Evolutionary conservation across 2,797 vertebrate genomes (phyloP).

Genomic region (Myotis findleyi): DNA sequence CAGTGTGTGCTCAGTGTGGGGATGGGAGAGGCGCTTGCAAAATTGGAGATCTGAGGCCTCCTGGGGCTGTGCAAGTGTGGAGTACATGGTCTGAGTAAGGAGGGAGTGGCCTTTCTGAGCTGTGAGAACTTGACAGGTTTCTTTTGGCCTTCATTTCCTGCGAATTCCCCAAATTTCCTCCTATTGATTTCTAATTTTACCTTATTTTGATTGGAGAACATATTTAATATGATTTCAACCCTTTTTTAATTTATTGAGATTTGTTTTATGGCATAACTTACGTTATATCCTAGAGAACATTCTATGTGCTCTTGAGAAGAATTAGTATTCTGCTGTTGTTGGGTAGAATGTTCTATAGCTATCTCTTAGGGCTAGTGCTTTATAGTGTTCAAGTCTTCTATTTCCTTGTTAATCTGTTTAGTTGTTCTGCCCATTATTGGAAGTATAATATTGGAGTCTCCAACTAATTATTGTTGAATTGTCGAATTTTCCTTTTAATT

Average conservation of each 20-base stretch:
- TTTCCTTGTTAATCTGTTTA: background rate
- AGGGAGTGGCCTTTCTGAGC: background rate
- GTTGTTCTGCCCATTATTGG: background rate
- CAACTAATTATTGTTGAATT: background rate
- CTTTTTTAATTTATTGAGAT: slow-evolving; percentile 18
- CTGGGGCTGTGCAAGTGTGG: background rate
- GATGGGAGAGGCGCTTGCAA: background rate
- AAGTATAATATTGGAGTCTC: background rate
- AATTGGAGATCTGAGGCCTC: background rate
- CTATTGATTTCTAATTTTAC: slow-evolving; percentile 9
- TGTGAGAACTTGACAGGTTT: background rate
- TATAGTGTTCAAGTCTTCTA: background rate
- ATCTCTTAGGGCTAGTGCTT: background rate
- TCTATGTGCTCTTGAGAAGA: background rate
- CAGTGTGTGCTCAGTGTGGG: background rate
- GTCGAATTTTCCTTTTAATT: background rate
- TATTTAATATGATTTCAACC: slow-evolving; percentile 26
- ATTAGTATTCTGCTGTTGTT: background rate
- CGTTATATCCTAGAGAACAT: background rate
- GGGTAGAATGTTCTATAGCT: background rate
- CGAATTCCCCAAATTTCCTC: slow-evolving; percentile 1
- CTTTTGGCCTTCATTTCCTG: slow-evolving; percentile 27
- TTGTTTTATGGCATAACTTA: background rate
- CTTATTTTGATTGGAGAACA: slow-evolving; percentile 37
- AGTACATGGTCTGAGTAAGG: background rate